A percentile compares a stretch with the other conserved stretches of the same genome.
These are phyloP conservation scores for Pogonocichla stellata DNA, from an alignment of 2,113 vertebrate species.

Conservation along the genomic window DNA sequence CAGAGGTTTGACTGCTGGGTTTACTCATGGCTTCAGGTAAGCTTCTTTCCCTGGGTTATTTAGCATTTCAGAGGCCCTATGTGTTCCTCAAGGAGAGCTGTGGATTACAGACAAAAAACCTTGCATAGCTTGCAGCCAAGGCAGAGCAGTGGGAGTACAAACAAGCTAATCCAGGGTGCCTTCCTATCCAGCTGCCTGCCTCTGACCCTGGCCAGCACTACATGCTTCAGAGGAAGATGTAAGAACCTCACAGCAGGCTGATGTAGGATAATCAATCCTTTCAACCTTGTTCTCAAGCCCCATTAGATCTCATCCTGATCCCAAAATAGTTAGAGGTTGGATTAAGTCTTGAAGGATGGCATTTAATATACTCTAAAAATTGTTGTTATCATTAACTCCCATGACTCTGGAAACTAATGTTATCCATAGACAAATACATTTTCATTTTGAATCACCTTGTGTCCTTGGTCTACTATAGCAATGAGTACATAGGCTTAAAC, in stretches of 20 bases:
- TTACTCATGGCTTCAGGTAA: slow-evolving; percentile 65
- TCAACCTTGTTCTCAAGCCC: slow-evolving; percentile 52
- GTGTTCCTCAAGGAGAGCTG: slow-evolving; percentile 36
- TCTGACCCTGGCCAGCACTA: slow-evolving; percentile 20
- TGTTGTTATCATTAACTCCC: slow-evolving; percentile 38
- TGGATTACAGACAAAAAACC: slow-evolving; percentile 51
- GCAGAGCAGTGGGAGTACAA: slow-evolving; percentile 32
- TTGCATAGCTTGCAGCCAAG: slow-evolving; percentile 29
- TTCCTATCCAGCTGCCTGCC: slow-evolving; percentile 1
- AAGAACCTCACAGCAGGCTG: slow-evolving; percentile 44
- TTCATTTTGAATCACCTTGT: slow-evolving; percentile 17
- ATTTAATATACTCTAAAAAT: slow-evolving; percentile 47
- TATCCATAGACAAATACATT: slow-evolving; percentile 17
- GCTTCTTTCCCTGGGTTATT: slow-evolving; percentile 48
- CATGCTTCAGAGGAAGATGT: slow-evolving; percentile 28
- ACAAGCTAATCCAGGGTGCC: slow-evolving; percentile 44
- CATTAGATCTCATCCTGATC: slow-evolving; percentile 37
- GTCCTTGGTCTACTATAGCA: slow-evolving; percentile 23
- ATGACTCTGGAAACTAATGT: neutral
- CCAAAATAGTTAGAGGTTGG: slow-evolving; percentile 40
- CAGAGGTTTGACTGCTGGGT: slow-evolving; percentile 53
- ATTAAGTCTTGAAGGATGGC: slow-evolving; percentile 38
- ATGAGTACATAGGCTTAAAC: neutral
- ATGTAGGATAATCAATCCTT: slow-evolving; percentile 42
- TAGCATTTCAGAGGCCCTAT: slow-evolving; percentile 53